Conservation (phyloP, 2,113 vertebrate genomes). For the Canis aureus region DNA sequence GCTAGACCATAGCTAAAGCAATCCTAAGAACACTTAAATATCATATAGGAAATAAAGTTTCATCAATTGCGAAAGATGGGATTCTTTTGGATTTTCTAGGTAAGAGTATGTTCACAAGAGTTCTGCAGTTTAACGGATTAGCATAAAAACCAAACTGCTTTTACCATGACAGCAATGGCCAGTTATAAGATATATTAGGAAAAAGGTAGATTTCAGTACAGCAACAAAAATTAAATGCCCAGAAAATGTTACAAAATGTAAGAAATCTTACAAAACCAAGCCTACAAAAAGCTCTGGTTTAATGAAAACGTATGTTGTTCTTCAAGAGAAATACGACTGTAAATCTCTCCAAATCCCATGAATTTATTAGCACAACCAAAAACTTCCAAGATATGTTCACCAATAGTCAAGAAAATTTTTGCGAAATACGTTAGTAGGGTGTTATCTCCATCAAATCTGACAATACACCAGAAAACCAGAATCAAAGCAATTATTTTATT, state of each 20-base stretch:
- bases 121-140: background rate
- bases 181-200: background rate
- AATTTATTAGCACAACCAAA: background rate
- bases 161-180: background rate
- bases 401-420: background rate
- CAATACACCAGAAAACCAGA: background rate
- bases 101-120: background rate
- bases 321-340: background rate
- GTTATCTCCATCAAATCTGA: background rate
- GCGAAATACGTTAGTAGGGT: background rate
- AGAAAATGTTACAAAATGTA: background rate
- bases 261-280: background rate
- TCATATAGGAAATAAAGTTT: background rate
- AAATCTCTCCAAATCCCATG: background rate
- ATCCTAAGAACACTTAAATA: background rate
- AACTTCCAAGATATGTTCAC: conserved; percentile 8
- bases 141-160: conserved; percentile 2
- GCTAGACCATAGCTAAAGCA: background rate
- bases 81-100: background rate
- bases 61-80: background rate
- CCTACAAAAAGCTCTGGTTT: background rate
- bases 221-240: conserved; percentile 28
- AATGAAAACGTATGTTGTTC: background rate
- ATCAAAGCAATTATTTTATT: conserved; percentile 21
- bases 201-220: background rate